Percentiles rank a stretch among this genome's conserved stretches.
Conservation (phyloP, 1,140 invertebrate species). For the Halyomorpha halys region DNA sequence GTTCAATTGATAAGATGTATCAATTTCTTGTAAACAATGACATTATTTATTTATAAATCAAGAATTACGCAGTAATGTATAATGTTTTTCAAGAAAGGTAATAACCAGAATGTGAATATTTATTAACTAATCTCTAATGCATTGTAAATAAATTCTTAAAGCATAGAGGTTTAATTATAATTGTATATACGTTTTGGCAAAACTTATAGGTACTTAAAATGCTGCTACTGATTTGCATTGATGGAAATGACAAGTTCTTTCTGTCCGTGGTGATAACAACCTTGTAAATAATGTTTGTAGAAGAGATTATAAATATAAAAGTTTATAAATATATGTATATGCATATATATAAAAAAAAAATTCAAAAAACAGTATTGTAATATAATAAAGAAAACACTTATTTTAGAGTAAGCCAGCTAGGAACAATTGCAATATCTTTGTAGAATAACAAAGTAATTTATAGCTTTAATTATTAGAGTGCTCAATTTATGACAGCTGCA, state of each 20-base stretch:
- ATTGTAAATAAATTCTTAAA: conserved; percentile 6
- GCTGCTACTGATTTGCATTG: conserved; percentile 1
- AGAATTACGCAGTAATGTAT: too few species aligned
- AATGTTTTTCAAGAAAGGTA: too few species aligned
- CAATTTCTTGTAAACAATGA: too few species aligned
- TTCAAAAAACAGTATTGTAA: conserved; percentile 26
- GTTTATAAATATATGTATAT: conserved; percentile 7
- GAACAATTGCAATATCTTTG: conserved; percentile 28
- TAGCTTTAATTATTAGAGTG: conserved; percentile 28
- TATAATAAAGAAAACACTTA: conserved; percentile 22
- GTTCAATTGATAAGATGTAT: too few species aligned
- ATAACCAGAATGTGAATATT: neutral
- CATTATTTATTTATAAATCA: too few species aligned
- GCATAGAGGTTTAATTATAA: neutral
- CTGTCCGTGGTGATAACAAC: conserved; percentile 23
- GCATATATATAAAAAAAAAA: conserved; percentile 10
- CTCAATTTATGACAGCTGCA: conserved; percentile 25
- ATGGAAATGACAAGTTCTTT: conserved; percentile 18
- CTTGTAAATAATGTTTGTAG: conserved; percentile 23
- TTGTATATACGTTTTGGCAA: conserved; percentile 5
- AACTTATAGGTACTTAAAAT: neutral
- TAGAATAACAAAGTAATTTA: conserved; percentile 27
- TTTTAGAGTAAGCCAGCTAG: conserved; percentile 26
- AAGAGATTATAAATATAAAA: conserved; percentile 10
- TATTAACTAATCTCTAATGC: conserved; percentile 1